Evolutionary conservation across 2,888 invertebrate genomes (phyloP).

Genomic region (Caenorhabditis plicata): DNA sequence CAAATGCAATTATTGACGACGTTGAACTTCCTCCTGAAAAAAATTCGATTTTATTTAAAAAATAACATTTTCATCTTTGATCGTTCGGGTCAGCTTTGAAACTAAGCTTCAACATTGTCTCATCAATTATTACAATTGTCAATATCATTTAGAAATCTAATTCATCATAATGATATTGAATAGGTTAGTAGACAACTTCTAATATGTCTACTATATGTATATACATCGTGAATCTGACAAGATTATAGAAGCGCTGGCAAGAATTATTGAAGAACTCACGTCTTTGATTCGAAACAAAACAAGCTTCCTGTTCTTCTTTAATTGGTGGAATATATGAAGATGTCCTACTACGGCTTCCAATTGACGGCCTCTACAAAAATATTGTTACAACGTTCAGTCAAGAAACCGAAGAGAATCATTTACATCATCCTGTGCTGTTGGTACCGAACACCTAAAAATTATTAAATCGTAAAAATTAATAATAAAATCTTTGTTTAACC

Average conservation of each 20-base stretch:
- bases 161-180: too few relatives aligned
- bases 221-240: neutral
- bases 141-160: too few relatives aligned
- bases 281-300: constrained; percentile 17
- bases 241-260: too few relatives aligned
- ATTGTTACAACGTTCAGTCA: constrained; percentile 1
- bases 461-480: constrained; percentile 7
- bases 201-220: too few relatives aligned
- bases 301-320: constrained; percentile 27
- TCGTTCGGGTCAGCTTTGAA: too few relatives aligned
- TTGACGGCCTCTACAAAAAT: neutral
- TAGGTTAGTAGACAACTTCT: too few relatives aligned
- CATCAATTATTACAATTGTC: too few relatives aligned
- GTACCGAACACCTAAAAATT: constrained; percentile 23
- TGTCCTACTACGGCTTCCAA: constrained; percentile 10
- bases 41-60: neutral
- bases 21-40: constrained; percentile 25
- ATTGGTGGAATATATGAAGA: constrained; percentile 21
- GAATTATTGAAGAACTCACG: constrained; percentile 3
- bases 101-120: too few relatives aligned
- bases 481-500: constrained; percentile 11
- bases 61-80: neutral
- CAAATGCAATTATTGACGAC: constrained; percentile 14
- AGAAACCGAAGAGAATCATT: neutral
- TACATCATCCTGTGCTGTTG: constrained; percentile 23